Base-by-base conservation (phyloP, 2,113 vertebrate species). In the Erpornis zantholeuca region DNA sequence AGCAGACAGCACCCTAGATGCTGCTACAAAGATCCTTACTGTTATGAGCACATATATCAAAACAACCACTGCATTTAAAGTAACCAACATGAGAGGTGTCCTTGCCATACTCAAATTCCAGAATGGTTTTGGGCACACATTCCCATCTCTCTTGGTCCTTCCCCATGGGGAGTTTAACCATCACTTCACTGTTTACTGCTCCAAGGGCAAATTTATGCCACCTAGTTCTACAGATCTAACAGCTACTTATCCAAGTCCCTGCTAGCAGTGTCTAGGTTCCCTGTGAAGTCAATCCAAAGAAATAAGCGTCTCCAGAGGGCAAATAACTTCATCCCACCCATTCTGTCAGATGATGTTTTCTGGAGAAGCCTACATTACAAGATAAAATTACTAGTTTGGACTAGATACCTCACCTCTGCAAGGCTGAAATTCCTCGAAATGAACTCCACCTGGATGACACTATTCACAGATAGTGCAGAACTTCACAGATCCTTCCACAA, bases 281-380 rank as follows among this genome's bases (percentile, higher is more conserved):
- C 86, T 97, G 86, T 97, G 96, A 97, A 97, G 95, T 95, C 69
- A 94, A 81, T 94, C 96, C 95, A 97, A 96, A 81, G 89, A 90
- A 94, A 88, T 47, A 90, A 66, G 38, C 14, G 5, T 52, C 72
- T 93, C 96, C 94, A 92, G 91, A 95, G 94, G 96, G 96, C 92
- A 97, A 95, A 95, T 96, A 95, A 94, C 91, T 97, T 96, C 86
- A 88, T 86, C 88, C 92, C 91, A 92, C 76, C 87, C 92, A 50
- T 78, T 94, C 45, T 63, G 72, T 0, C 27, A 94, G 77, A 83
- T 52, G 57, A 56, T 82, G 64, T 72, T 68, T 93, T 93, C 80
- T 91, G 64, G 64, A 94, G 70, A 4, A 84, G 92, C 52, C 88
- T 60, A 81, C 13, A 60, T 64, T 38, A 23, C 31, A 72, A 59